Percentiles rank a stretch among this genome's conserved stretches.
These are phyloP conservation scores for Conus canariensis DNA, from an alignment of 2,888 invertebrate genomes.

Conservation along the genomic window DNA sequence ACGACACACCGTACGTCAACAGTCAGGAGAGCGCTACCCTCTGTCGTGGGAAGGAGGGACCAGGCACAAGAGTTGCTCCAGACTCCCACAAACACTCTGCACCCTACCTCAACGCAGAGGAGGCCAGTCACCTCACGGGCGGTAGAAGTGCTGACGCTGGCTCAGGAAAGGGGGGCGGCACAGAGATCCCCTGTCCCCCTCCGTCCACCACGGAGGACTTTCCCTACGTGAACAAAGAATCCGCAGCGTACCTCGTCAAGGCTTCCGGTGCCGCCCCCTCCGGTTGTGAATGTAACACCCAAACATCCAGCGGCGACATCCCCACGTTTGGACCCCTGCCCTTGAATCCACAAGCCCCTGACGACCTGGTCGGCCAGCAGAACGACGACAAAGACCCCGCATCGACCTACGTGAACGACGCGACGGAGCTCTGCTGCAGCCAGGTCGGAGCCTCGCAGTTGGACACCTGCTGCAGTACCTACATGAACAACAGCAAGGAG, in stretches of 20 bases:
- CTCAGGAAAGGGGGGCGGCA: neutral
- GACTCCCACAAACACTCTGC: neutral
- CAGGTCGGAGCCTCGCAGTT: no score
- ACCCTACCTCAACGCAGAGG: neutral
- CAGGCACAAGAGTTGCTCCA: neutral
- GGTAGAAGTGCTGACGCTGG: neutral
- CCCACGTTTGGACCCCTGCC: neutral
- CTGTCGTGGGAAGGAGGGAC: neutral
- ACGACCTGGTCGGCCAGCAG: neutral
- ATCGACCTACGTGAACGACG: constrained; percentile 12
- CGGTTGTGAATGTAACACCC: neutral
- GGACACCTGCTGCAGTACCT: neutral
- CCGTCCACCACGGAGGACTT: neutral
- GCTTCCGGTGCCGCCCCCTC: neutral
- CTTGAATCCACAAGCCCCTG: neutral
- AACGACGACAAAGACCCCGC: neutral
- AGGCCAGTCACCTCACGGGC: neutral
- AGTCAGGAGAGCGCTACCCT: neutral
- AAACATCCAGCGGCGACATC: neutral
- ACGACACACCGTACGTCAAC: neutral
- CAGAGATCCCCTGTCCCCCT: neutral
- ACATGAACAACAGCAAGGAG: neutral
- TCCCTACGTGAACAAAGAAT: constrained; percentile 8
- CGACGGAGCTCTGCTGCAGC: neutral
- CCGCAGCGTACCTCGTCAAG: neutral